A percentile compares a stretch with the other conserved stretches of the same genome.
Conservation (phyloP, 1,140 invertebrate genomes). For the Calephelis virginiensis region DNA sequence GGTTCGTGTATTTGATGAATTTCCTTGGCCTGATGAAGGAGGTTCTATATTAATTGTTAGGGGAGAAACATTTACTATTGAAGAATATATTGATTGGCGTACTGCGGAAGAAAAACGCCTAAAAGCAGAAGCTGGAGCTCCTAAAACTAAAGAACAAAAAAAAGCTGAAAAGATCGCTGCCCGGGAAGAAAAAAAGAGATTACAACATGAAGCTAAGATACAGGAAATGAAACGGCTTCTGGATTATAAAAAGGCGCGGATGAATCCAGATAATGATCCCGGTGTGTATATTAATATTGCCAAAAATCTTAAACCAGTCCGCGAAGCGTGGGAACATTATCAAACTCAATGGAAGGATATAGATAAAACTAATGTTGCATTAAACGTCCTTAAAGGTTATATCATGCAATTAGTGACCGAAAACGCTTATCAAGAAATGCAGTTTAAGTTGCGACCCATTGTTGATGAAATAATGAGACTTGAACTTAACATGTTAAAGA, state of each 20-base stretch:
- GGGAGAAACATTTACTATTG: conserved; percentile 65
- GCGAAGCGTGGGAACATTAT: conserved; percentile 50
- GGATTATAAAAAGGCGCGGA: conserved; percentile 60
- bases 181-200: conserved; percentile 51
- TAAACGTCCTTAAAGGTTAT: conserved; percentile 55
- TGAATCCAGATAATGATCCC: conserved; percentile 66
- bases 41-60: conserved; percentile 65
- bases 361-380: conserved; percentile 42
- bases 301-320: conserved; percentile 36
- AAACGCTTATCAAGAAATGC: conserved; percentile 53
- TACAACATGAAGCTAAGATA: conserved; percentile 51
- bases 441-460: conserved; percentile 56
- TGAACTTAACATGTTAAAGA: conserved; percentile 55
- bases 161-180: conserved; percentile 62
- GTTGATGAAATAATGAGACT: conserved; percentile 69
- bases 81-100: conserved; percentile 63
- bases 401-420: conserved; percentile 56
- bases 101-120: conserved; percentile 56
- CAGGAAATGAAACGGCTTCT: conserved; percentile 54
- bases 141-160: conserved; percentile 64
- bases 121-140: conserved; percentile 50
- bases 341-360: conserved; percentile 58
- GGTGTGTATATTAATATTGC: conserved; percentile 54
- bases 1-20: conserved; percentile 63
- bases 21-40: conserved; percentile 65